phyloP scores from a whole-genome alignment of 2,888 invertebrate species.

The Aporophyla nigra region DNA sequence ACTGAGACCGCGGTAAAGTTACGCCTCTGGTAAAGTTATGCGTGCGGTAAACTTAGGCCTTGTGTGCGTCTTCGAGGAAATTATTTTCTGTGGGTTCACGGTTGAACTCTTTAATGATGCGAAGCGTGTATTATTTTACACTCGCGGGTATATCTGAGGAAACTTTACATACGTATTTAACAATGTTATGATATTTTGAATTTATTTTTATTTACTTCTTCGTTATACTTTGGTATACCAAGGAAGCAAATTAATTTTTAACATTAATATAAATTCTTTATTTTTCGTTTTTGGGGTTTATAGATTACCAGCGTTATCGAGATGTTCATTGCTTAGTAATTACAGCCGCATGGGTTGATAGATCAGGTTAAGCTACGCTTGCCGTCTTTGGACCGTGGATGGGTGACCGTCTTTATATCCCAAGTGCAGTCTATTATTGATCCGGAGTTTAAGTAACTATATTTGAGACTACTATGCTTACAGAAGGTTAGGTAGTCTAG shows the following conservation, averaged over 20 bases:
- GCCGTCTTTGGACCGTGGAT: too few relatives aligned
- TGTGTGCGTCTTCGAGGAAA: slow-evolving; percentile 23
- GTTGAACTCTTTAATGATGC: slow-evolving; percentile 28
- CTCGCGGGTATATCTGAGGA: not conserved
- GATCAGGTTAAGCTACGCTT: too few relatives aligned
- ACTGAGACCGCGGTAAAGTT: slow-evolving; percentile 23
- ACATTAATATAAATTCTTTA: not conserved
- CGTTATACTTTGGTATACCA: not conserved
- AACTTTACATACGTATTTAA: not conserved
- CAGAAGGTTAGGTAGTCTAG: too few relatives aligned
- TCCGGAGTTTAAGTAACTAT: too few relatives aligned
- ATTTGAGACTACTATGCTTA: too few relatives aligned
- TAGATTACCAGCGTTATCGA: too few relatives aligned
- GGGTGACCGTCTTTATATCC: too few relatives aligned
- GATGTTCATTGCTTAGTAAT: too few relatives aligned
- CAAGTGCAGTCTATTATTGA: too few relatives aligned
- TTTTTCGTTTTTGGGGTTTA: not conserved
- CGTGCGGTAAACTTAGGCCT: slow-evolving; percentile 19
- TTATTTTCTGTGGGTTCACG: slow-evolving; percentile 30
- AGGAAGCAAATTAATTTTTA: not conserved
- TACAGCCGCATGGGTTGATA: too few relatives aligned
- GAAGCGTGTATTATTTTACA: slow-evolving; percentile 4
- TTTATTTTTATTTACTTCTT: not conserved
- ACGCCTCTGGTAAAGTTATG: slow-evolving; percentile 14
- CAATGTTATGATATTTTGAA: not conserved